phyloP scores from a whole-genome alignment of 2,888 invertebrate genomes.

The Netelia inedita region DNA sequence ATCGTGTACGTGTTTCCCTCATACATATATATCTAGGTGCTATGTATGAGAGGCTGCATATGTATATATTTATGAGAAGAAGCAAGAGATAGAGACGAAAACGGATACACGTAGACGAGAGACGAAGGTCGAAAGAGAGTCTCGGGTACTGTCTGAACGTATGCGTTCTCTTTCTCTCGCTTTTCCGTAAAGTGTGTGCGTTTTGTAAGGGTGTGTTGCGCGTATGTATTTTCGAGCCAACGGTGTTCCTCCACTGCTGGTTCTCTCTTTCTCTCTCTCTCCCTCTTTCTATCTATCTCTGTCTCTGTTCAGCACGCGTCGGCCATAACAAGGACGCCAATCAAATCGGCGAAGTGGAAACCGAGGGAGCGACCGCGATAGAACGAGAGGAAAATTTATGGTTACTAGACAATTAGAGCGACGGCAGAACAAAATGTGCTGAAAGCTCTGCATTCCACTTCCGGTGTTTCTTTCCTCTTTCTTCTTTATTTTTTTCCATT shows the following conservation, averaged over 20 bases:
- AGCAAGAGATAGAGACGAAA: slow-evolving; percentile 50
- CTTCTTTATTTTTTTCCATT: not conserved
- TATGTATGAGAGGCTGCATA: not conserved
- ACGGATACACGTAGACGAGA: slow-evolving; percentile 56
- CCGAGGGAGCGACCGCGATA: slow-evolving; percentile 31
- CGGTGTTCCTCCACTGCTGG: not conserved
- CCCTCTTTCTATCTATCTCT: not conserved
- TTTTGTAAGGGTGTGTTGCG: too few species aligned
- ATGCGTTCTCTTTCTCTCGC: not conserved
- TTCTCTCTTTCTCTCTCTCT: not conserved
- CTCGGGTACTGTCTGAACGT: slow-evolving; percentile 24
- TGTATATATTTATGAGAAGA: slow-evolving; percentile 38
- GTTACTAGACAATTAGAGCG: slow-evolving; percentile 55
- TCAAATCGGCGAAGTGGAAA: slow-evolving; percentile 63
- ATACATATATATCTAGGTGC: slow-evolving; percentile 27
- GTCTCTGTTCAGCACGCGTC: slow-evolving; percentile 26
- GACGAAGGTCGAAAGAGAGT: slow-evolving; percentile 39
- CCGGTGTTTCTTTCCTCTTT: not conserved
- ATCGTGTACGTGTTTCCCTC: slow-evolving; percentile 35
- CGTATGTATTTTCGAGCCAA: not conserved
- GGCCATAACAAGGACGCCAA: slow-evolving; percentile 64
- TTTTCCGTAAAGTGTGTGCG: not conserved
- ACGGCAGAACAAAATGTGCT: slow-evolving; percentile 34
- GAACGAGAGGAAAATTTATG: slow-evolving; percentile 52
- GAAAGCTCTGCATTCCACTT: slow-evolving; percentile 37